These are phyloP conservation scores for Pangasius krempfi DNA, from an alignment of 2,797 vertebrate species.

Conservation along the genomic window DNA sequence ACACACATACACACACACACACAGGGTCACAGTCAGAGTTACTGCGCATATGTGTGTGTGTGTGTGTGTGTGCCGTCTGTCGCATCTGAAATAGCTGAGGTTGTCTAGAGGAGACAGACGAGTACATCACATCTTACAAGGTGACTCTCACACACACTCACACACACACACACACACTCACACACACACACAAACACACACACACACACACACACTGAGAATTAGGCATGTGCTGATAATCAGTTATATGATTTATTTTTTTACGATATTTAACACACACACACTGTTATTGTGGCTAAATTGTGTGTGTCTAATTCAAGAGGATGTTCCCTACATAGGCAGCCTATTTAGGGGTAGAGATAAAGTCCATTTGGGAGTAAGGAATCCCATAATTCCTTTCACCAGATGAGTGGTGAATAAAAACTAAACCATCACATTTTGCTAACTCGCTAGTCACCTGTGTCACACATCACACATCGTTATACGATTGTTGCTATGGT, in stretches of 20 bases:
- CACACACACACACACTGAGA: background rate
- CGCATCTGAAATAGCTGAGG: constrained; percentile 10
- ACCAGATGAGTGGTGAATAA: background rate
- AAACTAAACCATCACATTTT: background rate
- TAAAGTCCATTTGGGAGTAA: background rate
- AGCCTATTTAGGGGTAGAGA: background rate
- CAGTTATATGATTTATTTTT: background rate
- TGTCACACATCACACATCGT: background rate
- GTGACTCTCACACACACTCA: background rate
- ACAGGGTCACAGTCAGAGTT: background rate
- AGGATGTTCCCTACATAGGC: background rate
- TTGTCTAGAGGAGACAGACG: constrained; percentile 27
- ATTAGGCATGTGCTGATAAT: background rate
- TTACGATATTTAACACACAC: background rate
- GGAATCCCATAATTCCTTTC: background rate
- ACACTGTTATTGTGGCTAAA: background rate
- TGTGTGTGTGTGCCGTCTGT: background rate
- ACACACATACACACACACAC: background rate
- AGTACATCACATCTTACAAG: constrained; percentile 20
- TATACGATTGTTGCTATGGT: background rate
- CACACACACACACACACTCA: background rate
- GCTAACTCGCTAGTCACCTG: background rate
- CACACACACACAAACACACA: no score
- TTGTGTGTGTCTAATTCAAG: background rate
- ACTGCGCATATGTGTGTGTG: background rate